Base-by-base conservation (phyloP, 2,113 vertebrate genomes). In the Laticauda colubrina region DNA sequence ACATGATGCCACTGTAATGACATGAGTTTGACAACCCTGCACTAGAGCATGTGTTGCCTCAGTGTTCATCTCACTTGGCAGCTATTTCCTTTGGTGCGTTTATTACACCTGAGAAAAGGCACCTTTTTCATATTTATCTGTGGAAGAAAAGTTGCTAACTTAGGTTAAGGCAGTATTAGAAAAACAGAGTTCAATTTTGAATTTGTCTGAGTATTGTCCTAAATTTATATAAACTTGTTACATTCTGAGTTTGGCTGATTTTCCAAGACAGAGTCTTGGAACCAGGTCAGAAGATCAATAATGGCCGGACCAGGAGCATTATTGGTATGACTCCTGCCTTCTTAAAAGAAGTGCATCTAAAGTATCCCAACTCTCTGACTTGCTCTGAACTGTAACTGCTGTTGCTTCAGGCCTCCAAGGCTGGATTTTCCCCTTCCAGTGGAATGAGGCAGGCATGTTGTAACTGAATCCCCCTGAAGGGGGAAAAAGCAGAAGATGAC, bases 371-470 rank as follows among this genome's bases (percentile, higher is more conserved):
- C 3, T 43, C 75, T 43, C 18, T 81, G 69, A 81, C 69, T 81
- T 81, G 69, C 69, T 81, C 34, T 21, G 18, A 81, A 81, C 34
- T 43, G 75, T 43, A 39, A 43, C 34, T 81, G 75, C 75, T 81
- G 34, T 43, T 81, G 56, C 91, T 92, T 48, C 57, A 34, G 56
- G 55, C 56, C 51, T 51, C n/a, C 20, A n/a, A 21, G n/a, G 4
- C 29, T 10, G 51, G 91, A 45, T 92, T 81, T 56, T 54, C 87
- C 24, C 23, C 23, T 89, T 69, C 23, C 53, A 29, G n/a, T 88
- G 87, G 91, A 88, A 92, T 81, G 61, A 89, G 51, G 18, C 8
- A 11, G 51, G 87, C 91, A 92, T 87, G 91, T 88, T 87, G 91
- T 34, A 39, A 64, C 56, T 24, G 15, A 53, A 24, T 64, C 45